These are phyloP conservation scores for Anhinga anhinga DNA, from an alignment of 2,113 vertebrate genomes.

Conservation along the genomic window DNA sequence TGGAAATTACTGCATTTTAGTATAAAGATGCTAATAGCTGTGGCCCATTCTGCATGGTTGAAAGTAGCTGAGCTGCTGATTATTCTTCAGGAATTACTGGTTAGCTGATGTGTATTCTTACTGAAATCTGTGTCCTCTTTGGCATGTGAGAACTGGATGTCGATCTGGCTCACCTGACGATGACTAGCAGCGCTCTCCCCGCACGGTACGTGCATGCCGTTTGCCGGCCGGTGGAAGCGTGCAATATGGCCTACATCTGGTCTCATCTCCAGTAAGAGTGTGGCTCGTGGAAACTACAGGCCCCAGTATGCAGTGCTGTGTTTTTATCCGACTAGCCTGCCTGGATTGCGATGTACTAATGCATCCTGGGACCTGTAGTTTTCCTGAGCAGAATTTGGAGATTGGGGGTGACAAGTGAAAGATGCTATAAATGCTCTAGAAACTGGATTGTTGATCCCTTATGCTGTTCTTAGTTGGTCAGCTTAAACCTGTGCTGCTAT, in stretches of 20 bases:
- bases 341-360: neutral
- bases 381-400: neutral
- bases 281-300: slow-evolving; percentile 50
- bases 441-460: fast-evolving
- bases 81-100: neutral
- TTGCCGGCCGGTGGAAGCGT: neutral
- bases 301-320: slow-evolving; percentile 62
- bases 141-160: fast-evolving
- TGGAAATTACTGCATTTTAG: neutral
- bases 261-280: neutral
- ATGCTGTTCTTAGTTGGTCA: neutral
- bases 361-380: slow-evolving; percentile 74
- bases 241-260: slow-evolving; percentile 36
- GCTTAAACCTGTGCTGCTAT: neutral
- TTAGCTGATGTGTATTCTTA: neutral
- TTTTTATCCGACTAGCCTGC: neutral
- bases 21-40: neutral
- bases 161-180: neutral
- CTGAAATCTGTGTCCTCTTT: neutral
- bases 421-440: neutral
- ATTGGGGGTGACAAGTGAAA: neutral
- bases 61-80: neutral
- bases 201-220: fast-evolving
- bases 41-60: neutral
- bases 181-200: fast-evolving